phyloP scores from a whole-genome alignment of 2,888 invertebrate genomes.

The Epirrhoe alternata region DNA sequence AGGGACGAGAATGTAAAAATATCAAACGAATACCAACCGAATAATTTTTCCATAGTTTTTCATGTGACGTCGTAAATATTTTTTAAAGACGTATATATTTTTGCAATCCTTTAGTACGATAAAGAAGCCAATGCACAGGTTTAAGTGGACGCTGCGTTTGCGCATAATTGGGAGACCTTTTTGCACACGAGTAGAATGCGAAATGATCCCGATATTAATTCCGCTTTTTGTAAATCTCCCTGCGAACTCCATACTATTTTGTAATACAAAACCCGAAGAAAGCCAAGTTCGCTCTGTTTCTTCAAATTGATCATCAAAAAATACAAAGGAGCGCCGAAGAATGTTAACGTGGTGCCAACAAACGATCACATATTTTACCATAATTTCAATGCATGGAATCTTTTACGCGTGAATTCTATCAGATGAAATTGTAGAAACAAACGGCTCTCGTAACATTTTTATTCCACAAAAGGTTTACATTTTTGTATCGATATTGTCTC shows the following conservation, averaged over 20 bases:
- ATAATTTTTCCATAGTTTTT: constrained; percentile 72
- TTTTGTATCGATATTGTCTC: constrained; percentile 46
- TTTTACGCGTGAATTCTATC: constrained; percentile 34
- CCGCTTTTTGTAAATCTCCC: constrained; percentile 66
- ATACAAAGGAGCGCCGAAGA: constrained; percentile 36
- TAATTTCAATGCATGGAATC: constrained; percentile 28
- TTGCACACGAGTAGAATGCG: constrained; percentile 75
- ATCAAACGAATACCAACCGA: constrained; percentile 62
- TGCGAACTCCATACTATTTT: constrained; percentile 57
- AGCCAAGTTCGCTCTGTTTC: constrained; percentile 44
- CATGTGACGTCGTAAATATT: constrained; percentile 59
- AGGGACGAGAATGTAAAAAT: constrained; percentile 72
- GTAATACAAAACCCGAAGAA: constrained; percentile 50
- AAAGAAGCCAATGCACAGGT: constrained; percentile 66
- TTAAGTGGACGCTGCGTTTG: constrained; percentile 76
- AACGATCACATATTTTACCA: constrained; percentile 40
- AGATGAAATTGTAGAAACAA: constrained; percentile 43
- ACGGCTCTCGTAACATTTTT: constrained; percentile 37
- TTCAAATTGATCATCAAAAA: constrained; percentile 45
- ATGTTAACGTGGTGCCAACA: constrained; percentile 39
- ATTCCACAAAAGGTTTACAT: constrained; percentile 42
- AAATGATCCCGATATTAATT: constrained; percentile 72
- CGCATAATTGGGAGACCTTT: constrained; percentile 80
- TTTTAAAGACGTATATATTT: constrained; percentile 62
- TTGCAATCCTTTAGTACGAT: constrained; percentile 67